Evolutionary conservation across 2,888 invertebrate genomes (phyloP).

Genomic region (Podabrus alpinus): DNA sequence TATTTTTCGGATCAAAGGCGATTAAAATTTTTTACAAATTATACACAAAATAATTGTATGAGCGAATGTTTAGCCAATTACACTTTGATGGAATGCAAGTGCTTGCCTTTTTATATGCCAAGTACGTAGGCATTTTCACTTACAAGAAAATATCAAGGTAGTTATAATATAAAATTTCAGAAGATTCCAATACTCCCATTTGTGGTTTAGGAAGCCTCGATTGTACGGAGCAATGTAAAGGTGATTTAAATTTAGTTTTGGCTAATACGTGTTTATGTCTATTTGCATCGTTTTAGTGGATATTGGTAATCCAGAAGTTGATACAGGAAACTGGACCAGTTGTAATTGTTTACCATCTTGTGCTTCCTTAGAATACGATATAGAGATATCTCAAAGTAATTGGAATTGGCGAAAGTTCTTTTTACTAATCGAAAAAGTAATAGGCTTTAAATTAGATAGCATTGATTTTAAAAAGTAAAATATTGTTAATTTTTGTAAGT

Average conservation of each 20-base stretch:
- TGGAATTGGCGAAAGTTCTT: slow-evolving; percentile 1
- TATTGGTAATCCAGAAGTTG: neutral
- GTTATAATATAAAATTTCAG: slow-evolving; percentile 21
- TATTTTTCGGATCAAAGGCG: slow-evolving; percentile 68
- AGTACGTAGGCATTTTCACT: slow-evolving; percentile 44
- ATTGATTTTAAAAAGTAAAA: neutral
- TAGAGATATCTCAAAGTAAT: slow-evolving; percentile 7
- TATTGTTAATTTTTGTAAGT: neutral
- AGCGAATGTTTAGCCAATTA: slow-evolving; percentile 72
- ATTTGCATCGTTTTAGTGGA: neutral
- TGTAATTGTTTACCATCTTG: slow-evolving; percentile 15
- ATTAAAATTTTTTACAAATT: slow-evolving; percentile 67
- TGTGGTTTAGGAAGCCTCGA: slow-evolving; percentile 24
- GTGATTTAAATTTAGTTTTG: neutral
- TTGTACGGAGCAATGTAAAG: slow-evolving; percentile 1
- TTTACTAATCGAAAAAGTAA: neutral
- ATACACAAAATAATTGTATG: slow-evolving; percentile 72
- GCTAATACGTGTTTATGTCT: neutral
- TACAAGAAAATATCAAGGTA: neutral
- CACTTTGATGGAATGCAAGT: slow-evolving; percentile 56
- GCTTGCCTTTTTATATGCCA: slow-evolving; percentile 69
- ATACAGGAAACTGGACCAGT: neutral
- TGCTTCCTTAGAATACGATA: slow-evolving; percentile 1
- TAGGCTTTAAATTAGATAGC: neutral
- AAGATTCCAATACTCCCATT: slow-evolving; percentile 17